These are phyloP conservation scores for Chrysina gloriosa DNA, from an alignment of 2,888 invertebrate species.

Conservation along the genomic window DNA sequence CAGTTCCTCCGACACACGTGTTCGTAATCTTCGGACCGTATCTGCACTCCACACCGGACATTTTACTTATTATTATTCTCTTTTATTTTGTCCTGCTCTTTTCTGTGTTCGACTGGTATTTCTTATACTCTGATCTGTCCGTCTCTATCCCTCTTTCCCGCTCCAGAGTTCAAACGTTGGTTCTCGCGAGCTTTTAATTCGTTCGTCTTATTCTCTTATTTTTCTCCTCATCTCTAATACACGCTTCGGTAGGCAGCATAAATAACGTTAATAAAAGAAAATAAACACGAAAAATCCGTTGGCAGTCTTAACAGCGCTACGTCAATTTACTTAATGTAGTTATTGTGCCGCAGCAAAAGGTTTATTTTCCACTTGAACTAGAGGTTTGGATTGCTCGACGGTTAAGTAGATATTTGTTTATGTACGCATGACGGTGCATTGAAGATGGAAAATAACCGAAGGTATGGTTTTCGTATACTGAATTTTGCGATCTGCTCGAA, in stretches of 20 bases:
- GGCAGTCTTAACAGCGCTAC: background rate
- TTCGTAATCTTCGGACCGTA: slow-evolving; percentile 25
- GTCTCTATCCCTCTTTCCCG: slow-evolving; percentile 12
- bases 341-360: background rate
- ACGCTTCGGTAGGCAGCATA: slow-evolving; percentile 15
- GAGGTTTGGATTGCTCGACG: background rate
- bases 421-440: background rate
- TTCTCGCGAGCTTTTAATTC: background rate
- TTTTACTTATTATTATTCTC: slow-evolving; percentile 20
- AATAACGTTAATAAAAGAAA: slow-evolving; percentile 18
- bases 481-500: no score
- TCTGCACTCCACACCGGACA: slow-evolving; percentile 21
- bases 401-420: slow-evolving; percentile 8
- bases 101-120: background rate
- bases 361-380: background rate
- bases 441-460: no score
- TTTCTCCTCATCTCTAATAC: background rate
- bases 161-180: background rate
- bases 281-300: slow-evolving; percentile 2
- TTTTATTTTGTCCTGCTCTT: slow-evolving; percentile 1
- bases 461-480: no score
- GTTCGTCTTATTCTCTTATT: background rate
- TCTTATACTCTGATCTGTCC: background rate
- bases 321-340: slow-evolving; percentile 14
- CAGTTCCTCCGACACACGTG: slow-evolving; percentile 23